Conservation (phyloP, 2,113 vertebrate genomes). For the Sceloporus tristichus region DNA sequence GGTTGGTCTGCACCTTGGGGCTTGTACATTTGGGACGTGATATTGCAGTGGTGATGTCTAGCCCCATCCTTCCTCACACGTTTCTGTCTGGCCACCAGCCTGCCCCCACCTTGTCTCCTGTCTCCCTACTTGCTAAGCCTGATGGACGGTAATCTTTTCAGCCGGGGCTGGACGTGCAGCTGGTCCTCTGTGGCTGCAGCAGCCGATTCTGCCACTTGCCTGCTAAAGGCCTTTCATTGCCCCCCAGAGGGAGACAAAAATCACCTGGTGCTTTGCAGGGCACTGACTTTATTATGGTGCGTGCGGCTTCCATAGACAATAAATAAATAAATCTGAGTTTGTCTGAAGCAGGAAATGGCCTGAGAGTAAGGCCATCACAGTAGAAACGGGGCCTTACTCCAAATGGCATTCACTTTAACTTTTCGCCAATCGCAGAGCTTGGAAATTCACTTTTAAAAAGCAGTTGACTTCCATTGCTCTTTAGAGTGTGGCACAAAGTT, state of each 20-base stretch:
- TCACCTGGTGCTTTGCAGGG: not conserved
- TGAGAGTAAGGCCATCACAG: not conserved
- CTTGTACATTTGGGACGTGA: no score
- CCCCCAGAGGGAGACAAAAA: conserved; percentile 14
- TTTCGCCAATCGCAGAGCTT: no score
- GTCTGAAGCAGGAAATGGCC: not conserved
- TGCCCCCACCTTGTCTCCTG: not conserved
- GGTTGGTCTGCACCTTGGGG: no score
- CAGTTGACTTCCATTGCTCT: no score
- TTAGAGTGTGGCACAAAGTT: no score
- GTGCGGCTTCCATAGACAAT: not conserved
- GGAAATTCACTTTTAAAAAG: no score
- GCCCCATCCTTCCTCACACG: not conserved
- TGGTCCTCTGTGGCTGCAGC: conserved; percentile 1
- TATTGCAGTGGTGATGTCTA: no score
- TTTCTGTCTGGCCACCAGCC: not conserved
- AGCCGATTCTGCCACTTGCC: not conserved
- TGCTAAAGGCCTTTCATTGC: conserved; percentile 1
- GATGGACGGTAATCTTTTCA: conserved; percentile 44
- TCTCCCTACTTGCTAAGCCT: conserved; percentile 16
- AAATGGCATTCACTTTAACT: no score
- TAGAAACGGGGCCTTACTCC: not conserved
- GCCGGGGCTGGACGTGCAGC: conserved; percentile 9
- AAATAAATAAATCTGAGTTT: not conserved
- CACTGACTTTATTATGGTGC: not conserved